phyloP scores from a whole-genome alignment of 2,113 vertebrate genomes.

The Chitala chitala region DNA sequence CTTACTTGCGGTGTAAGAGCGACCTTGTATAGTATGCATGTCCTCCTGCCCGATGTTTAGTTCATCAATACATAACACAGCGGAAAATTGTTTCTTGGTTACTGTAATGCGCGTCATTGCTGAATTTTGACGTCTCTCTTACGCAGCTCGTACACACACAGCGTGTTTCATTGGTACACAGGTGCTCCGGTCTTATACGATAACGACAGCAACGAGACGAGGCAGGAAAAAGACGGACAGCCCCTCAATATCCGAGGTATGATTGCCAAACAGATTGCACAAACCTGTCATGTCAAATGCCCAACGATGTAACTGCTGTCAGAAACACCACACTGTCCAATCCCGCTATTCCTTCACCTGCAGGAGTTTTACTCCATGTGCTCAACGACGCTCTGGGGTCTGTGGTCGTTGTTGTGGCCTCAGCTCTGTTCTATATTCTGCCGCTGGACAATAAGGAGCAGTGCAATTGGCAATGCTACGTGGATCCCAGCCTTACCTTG shows the following conservation, averaged over 20 bases:
- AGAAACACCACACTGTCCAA: not conserved
- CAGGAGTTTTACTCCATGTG: conserved; percentile 48
- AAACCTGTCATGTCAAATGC: no score
- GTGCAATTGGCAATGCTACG: conserved; percentile 81
- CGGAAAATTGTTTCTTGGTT: no score
- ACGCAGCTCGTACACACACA: conserved; percentile 79
- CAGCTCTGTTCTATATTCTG: conserved; percentile 38
- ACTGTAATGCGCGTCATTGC: conserved; percentile 42
- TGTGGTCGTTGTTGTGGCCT: conserved; percentile 45
- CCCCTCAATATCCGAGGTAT: conserved; percentile 80
- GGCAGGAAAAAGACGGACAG: conserved; percentile 49
- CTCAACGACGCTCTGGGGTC: conserved; percentile 49
- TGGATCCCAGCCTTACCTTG: conserved; percentile 75
- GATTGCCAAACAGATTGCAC: no score
- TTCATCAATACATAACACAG: no score
- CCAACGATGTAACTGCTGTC: not conserved
- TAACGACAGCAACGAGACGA: conserved; percentile 46
- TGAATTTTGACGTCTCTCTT: conserved; percentile 62
- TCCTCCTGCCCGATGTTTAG: no score
- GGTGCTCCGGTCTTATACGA: conserved; percentile 57
- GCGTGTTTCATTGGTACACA: conserved; percentile 79
- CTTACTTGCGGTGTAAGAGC: no score
- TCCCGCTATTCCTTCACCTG: not conserved
- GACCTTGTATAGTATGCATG: no score
- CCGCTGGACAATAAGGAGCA: conserved; percentile 46